Percentiles rank a stretch among this genome's conserved stretches.
These are phyloP conservation scores for Litoditis marina DNA, from an alignment of 2,888 invertebrate genomes.

Conservation along the genomic window DNA sequence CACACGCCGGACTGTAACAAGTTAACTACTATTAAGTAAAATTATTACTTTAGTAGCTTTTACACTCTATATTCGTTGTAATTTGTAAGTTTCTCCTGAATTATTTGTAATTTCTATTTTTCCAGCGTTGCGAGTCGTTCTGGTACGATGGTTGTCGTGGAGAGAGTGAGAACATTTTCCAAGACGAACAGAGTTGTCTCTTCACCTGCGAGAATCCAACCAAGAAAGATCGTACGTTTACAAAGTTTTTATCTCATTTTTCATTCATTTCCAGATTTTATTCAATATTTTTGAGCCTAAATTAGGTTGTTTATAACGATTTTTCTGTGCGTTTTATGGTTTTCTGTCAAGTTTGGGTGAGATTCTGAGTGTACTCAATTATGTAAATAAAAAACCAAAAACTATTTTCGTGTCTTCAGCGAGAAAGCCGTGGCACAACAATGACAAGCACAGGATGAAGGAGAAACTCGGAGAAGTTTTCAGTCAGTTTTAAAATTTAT, in stretches of 20 bases:
- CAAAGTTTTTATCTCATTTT: not conserved
- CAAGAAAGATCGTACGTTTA: conserved; percentile 39
- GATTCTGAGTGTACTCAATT: not conserved
- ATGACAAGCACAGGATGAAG: conserved; percentile 45
- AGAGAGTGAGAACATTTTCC: conserved; percentile 53
- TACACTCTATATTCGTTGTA: too few species aligned
- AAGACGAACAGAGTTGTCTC: conserved; percentile 48
- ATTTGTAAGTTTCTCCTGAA: not conserved
- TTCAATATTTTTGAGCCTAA: not conserved
- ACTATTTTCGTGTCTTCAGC: conserved; percentile 27
- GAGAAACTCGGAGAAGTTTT: conserved; percentile 39
- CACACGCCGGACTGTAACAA: too few species aligned
- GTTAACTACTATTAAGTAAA: too few species aligned
- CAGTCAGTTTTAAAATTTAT: conserved; percentile 23
- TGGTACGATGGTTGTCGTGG: conserved; percentile 60
- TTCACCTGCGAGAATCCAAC: conserved; percentile 54
- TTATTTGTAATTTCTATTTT: not conserved
- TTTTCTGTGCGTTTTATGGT: too few species aligned
- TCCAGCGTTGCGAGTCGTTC: conserved; percentile 52
- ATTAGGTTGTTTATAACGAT: too few species aligned
- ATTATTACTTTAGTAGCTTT: not conserved
- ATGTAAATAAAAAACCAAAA: not conserved
- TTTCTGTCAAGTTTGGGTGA: too few species aligned
- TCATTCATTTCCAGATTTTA: not conserved
- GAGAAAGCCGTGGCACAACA: conserved; percentile 49